These are phyloP conservation scores for Paraplagusia blochii DNA, from an alignment of 2,113 vertebrate genomes.

Conservation along the genomic window DNA sequence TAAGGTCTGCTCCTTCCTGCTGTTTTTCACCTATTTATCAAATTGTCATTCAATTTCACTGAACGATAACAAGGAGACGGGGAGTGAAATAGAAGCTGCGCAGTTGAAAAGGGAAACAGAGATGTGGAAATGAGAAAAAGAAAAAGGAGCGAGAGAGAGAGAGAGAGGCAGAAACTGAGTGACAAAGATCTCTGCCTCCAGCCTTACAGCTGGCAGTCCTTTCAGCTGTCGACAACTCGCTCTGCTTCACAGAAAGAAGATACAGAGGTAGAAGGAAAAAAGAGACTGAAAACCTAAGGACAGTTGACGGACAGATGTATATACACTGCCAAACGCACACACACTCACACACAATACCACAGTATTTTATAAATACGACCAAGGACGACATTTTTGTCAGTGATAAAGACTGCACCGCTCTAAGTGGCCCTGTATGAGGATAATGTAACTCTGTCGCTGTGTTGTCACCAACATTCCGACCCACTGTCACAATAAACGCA, in stretches of 20 bases:
- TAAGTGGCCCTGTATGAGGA: background rate
- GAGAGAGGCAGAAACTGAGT: conserved; percentile 33
- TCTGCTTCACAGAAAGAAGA: conserved; percentile 13
- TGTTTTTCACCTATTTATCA: background rate
- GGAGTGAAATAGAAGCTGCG: conserved; percentile 1
- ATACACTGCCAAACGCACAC: background rate
- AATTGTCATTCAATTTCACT: conserved; percentile 1
- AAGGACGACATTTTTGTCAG: background rate
- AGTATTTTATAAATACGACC: background rate
- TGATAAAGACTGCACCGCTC: background rate
- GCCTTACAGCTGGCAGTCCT: conserved; percentile 36
- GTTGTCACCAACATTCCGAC: background rate
- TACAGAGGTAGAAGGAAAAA: conserved; percentile 18
- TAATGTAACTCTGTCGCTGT: background rate
- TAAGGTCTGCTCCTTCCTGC: background rate
- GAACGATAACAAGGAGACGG: conserved; percentile 10
- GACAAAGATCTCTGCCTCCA: conserved; percentile 49
- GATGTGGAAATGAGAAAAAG: background rate
- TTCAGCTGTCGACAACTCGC: conserved; percentile 26
- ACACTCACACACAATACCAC: background rate
- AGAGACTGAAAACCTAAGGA: conserved; percentile 20
- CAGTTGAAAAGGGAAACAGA: conserved; percentile 17
- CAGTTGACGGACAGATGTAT: conserved; percentile 15
- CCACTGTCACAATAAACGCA: too few species aligned
- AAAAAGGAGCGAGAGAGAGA: conserved; percentile 19